phyloP scores from a whole-genome alignment of 2,797 vertebrate species.

The Somateria mollissima region DNA sequence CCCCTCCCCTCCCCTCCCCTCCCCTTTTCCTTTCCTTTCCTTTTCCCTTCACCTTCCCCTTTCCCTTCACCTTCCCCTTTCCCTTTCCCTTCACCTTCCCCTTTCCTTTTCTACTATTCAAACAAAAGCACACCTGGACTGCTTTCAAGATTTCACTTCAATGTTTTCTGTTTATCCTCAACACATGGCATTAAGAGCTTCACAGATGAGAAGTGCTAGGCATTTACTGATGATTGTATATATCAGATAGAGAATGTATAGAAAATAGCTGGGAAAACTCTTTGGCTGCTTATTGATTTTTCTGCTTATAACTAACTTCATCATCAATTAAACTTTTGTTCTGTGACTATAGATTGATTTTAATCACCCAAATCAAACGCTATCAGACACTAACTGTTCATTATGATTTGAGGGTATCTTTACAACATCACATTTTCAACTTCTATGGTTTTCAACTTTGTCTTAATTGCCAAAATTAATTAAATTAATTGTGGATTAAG shows the following conservation, averaged over 20 bases:
- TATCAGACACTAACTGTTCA: background rate
- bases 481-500: constrained; percentile 62
- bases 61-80: no score
- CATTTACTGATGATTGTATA: background rate
- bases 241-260: background rate
- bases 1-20: no score
- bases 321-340: constrained; percentile 4
- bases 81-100: no score
- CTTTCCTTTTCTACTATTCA: background rate
- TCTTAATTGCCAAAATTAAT: constrained; percentile 58
- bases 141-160: background rate
- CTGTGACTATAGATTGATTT: constrained; percentile 25
- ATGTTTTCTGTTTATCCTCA: background rate
- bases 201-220: accelerated
- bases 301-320: background rate
- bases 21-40: no score
- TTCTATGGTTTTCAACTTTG: constrained; percentile 31
- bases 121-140: background rate
- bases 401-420: background rate
- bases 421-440: constrained; percentile 12
- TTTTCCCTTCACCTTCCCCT: no score
- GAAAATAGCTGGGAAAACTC: background rate
- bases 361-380: constrained; percentile 43
- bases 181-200: background rate
- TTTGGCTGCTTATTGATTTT: background rate